A percentile compares a stretch with the other conserved stretches of the same genome.
Conservation (phyloP, 2,888 invertebrate genomes). For the Cetonia aurata region DNA sequence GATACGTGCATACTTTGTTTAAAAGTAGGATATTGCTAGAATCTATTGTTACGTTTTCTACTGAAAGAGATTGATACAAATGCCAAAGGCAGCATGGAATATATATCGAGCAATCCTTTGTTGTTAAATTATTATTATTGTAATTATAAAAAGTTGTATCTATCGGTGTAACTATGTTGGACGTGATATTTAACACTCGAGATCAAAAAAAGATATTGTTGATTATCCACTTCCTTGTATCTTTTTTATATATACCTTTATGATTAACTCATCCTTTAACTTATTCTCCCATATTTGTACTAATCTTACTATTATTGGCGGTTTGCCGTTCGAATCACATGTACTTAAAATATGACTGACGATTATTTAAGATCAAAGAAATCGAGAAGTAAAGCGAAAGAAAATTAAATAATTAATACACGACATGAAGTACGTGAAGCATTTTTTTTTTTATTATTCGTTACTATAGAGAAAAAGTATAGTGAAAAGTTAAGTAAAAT, state of each 20-base stretch:
- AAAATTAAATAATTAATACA: neutral
- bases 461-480: neutral
- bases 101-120: too few relatives aligned
- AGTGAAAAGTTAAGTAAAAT: neutral
- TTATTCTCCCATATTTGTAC: conserved; percentile 1
- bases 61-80: too few relatives aligned
- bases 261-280: neutral
- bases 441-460: neutral
- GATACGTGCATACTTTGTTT: too few relatives aligned
- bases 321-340: neutral
- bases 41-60: too few relatives aligned
- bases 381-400: neutral
- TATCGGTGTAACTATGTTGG: conserved; percentile 8
- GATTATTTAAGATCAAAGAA: conserved; percentile 4
- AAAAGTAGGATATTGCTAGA: too few relatives aligned
- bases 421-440: neutral
- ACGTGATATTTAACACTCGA: conserved; percentile 36
- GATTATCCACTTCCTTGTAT: conserved; percentile 4
- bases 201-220: conserved; percentile 41
- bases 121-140: too few relatives aligned
- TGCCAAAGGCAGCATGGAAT: too few relatives aligned
- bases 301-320: neutral
- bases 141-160: too few relatives aligned
- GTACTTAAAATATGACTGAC: conserved; percentile 37
- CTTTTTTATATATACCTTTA: conserved; percentile 6